Evolutionary conservation across 2,797 vertebrate species (phyloP).

Genomic region (Crotalus adamanteus): DNA sequence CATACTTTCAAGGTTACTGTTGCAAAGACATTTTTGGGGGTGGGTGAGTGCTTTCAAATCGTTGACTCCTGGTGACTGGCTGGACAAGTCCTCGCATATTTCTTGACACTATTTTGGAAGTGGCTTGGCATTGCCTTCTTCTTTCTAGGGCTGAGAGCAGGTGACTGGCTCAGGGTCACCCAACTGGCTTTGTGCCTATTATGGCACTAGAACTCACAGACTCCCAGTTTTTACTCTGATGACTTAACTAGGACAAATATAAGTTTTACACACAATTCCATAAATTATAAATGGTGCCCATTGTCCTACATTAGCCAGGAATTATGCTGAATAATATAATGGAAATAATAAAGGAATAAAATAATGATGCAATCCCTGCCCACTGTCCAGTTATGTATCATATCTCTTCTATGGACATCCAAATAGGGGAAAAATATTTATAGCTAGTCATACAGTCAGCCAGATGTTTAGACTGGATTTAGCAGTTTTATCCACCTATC

Average conservation of each 20-base stretch:
- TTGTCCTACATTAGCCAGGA: not conserved
- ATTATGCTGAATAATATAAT: too few species aligned
- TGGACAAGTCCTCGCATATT: not conserved
- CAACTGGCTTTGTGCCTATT: not conserved
- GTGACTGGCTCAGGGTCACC: not conserved
- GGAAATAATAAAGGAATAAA: too few species aligned
- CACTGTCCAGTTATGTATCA: not conserved
- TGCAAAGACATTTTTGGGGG: not conserved
- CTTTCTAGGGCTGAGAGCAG: not conserved
- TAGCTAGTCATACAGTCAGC: too few species aligned
- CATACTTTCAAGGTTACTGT: not conserved
- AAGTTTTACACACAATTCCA: not conserved
- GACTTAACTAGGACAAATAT: not conserved
- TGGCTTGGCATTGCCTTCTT: not conserved
- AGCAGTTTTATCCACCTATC: too few species aligned
- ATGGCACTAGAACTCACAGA: not conserved
- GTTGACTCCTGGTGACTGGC: not conserved
- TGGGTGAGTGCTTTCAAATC: not conserved
- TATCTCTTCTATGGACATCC: not conserved
- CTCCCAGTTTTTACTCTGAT: not conserved
- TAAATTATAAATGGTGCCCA: not conserved
- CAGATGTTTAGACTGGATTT: too few species aligned
- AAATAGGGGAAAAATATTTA: not conserved
- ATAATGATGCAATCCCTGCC: not conserved
- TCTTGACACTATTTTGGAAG: not conserved